Percentiles rank a stretch among this genome's conserved stretches.
Conservation (phyloP, 2,888 invertebrate genomes). For the Crossocerus cetratus region DNA sequence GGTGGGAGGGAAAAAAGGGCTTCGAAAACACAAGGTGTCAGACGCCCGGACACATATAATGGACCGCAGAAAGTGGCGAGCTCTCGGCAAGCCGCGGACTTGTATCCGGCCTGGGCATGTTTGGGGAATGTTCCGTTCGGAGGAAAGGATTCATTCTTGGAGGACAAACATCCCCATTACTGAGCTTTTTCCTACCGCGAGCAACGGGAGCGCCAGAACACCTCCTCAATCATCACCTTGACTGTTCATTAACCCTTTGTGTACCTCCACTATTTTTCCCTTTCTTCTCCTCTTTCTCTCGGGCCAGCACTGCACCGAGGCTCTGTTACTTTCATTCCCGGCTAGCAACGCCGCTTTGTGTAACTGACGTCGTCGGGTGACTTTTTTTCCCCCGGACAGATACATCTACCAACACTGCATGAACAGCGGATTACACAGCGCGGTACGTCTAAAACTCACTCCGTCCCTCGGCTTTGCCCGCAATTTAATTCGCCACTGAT, state of each 20-base stretch:
- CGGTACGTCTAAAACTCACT: too few species aligned
- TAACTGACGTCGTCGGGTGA: conserved; percentile 20
- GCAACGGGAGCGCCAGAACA: background rate
- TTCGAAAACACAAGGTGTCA: conserved; percentile 40
- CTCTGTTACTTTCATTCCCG: conserved; percentile 26
- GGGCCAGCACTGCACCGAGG: conserved; percentile 18
- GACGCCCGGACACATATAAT: conserved; percentile 36
- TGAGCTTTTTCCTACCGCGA: background rate
- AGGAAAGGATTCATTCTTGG: conserved; percentile 32
- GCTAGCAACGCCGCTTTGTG: conserved; percentile 39
- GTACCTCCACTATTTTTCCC: conserved; percentile 1
- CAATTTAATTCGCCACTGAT: background rate
- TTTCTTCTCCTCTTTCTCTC: background rate
- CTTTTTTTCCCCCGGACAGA: too few species aligned
- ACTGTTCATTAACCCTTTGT: conserved; percentile 45
- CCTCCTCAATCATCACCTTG: conserved; percentile 38
- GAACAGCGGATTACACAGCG: too few species aligned
- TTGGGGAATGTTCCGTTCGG: background rate
- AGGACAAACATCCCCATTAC: conserved; percentile 34
- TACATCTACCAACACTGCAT: too few species aligned
- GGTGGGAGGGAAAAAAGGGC: conserved; percentile 27
- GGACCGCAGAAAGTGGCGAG: conserved; percentile 39
- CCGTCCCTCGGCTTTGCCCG: background rate
- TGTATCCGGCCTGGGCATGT: too few species aligned
- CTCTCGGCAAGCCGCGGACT: background rate